These are phyloP conservation scores for Neosilurus mollespiculum DNA, from an alignment of 2,797 vertebrate genomes.

Conservation along the genomic window DNA sequence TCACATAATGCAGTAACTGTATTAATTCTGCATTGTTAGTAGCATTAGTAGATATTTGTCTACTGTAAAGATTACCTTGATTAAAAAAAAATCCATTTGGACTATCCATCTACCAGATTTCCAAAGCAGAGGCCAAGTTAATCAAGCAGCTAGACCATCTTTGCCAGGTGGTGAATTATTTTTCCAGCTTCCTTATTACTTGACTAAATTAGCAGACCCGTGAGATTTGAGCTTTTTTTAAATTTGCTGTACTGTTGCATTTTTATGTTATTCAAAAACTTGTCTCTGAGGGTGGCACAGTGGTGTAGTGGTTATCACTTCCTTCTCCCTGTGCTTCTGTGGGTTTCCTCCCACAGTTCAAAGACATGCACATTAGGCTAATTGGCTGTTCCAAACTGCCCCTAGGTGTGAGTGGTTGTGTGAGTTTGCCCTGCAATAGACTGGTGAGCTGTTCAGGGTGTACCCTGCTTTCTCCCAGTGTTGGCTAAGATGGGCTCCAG, in stretches of 20 bases:
- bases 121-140: neutral
- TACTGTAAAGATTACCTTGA: neutral
- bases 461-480: too few species aligned
- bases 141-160: neutral
- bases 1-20: neutral
- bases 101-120: neutral
- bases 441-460: too few species aligned
- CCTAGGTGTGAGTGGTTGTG: too few species aligned
- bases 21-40: neutral
- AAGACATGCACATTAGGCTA: too few species aligned
- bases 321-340: too few species aligned
- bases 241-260: neutral
- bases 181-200: neutral
- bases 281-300: neutral
- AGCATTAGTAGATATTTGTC: neutral
- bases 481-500: too few species aligned
- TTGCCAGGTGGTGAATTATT: neutral
- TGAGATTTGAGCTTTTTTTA: neutral
- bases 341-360: too few species aligned
- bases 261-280: neutral
- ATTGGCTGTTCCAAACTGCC: too few species aligned
- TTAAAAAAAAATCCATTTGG: neutral
- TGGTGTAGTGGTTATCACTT: too few species aligned
- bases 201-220: neutral
- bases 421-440: too few species aligned